Evolutionary conservation across 2,113 vertebrate genomes (phyloP).

Genomic region (Anas platyrhynchos): DNA sequence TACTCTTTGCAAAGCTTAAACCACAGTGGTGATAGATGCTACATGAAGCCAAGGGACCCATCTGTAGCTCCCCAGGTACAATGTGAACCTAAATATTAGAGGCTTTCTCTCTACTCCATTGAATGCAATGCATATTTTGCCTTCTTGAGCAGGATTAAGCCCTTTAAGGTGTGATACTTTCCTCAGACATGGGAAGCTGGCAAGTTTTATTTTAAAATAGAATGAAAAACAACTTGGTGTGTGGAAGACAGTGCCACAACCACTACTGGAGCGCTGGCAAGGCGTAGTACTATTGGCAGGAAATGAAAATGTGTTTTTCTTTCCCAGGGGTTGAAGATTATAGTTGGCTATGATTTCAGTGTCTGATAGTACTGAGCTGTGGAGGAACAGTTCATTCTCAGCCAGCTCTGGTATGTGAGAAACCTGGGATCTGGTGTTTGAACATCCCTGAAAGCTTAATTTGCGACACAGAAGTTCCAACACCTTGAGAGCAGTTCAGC

Average conservation of each 20-base stretch:
- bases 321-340: conserved; percentile 18
- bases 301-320: background rate
- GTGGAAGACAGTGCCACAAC: background rate
- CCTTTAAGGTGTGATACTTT: background rate
- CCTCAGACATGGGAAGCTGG: background rate
- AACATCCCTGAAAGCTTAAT: conserved; percentile 7
- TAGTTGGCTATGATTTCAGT: conserved; percentile 21
- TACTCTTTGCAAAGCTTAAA: no score
- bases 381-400: conserved; percentile 37
- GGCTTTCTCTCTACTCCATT: accelerated
- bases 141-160: background rate
- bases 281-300: background rate
- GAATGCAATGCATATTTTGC: background rate
- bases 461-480: background rate
- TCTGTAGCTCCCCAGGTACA: background rate
- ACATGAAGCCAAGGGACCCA: background rate
- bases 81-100: background rate
- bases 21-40: no score
- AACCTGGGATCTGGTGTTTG: conserved; percentile 10
- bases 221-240: background rate
- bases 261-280: background rate
- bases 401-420: conserved; percentile 22
- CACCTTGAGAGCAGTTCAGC: background rate
- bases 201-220: conserved; percentile 4
- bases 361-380: background rate